Evolutionary conservation across 2,113 vertebrate genomes (phyloP).

Genomic region (Cyprinodon variegatus): DNA sequence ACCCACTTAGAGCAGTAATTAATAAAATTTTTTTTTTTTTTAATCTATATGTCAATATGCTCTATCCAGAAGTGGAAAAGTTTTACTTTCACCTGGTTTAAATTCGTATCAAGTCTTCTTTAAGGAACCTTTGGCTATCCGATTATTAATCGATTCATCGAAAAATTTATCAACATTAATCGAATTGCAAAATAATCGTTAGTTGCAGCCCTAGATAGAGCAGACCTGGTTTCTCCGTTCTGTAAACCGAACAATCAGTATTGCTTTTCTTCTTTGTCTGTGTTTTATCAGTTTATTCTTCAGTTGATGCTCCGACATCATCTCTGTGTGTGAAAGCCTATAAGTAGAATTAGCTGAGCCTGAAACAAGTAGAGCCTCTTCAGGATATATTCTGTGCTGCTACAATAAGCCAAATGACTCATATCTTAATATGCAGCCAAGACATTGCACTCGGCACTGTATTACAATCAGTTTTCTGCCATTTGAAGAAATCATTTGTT

Average conservation of each 20-base stretch:
- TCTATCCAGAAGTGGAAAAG: too few relatives aligned
- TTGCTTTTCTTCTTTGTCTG: constrained; percentile 63
- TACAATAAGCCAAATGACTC: constrained; percentile 45
- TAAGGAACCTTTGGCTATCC: too few relatives aligned
- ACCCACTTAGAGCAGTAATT: too few relatives aligned
- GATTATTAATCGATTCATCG: too few relatives aligned
- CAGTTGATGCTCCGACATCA: constrained; percentile 34
- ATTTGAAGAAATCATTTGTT: constrained; percentile 20
- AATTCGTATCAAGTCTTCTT: too few relatives aligned
- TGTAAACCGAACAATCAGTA: constrained; percentile 42
- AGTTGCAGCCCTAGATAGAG: constrained; percentile 20
- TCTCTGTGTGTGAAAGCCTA: constrained; percentile 41
- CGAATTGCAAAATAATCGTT: too few relatives aligned
- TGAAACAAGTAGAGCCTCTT: constrained; percentile 28
- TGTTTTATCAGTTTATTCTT: constrained; percentile 65
- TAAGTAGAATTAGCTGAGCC: constrained; percentile 26
- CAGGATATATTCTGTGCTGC: constrained; percentile 37
- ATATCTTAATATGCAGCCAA: constrained; percentile 15
- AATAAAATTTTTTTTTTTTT: too few relatives aligned
- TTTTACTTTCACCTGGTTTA: too few relatives aligned
- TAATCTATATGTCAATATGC: too few relatives aligned
- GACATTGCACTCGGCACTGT: constrained; percentile 29
- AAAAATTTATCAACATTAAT: too few relatives aligned
- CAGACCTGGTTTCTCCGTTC: constrained; percentile 71
- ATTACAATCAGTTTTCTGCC: constrained; percentile 25